These are phyloP conservation scores for Zelleria hepariella DNA, from an alignment of 2,888 invertebrate species.

Conservation along the genomic window DNA sequence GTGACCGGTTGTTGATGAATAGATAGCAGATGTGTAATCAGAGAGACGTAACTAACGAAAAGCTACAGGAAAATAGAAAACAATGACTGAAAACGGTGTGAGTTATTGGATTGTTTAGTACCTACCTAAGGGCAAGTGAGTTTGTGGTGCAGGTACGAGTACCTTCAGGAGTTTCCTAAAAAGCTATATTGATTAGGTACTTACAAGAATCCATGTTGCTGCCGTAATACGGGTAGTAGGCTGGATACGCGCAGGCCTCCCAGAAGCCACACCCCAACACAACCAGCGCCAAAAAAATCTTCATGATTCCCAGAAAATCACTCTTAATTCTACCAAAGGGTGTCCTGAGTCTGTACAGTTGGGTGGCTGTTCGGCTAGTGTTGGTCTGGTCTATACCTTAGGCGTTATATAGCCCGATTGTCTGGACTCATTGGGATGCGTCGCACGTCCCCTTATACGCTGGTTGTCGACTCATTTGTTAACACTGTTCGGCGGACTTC, in stretches of 20 bases:
- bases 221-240: conserved; percentile 52
- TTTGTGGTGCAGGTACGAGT: too few species aligned
- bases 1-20: too few species aligned
- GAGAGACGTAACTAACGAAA: too few species aligned
- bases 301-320: conserved; percentile 24
- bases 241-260: conserved; percentile 41
- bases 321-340: conserved; percentile 22
- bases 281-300: conserved; percentile 31
- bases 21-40: too few species aligned
- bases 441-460: conserved; percentile 33
- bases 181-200: too few species aligned
- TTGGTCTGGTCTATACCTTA: conserved; percentile 21
- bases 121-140: too few species aligned
- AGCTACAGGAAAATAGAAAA: too few species aligned
- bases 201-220: conserved; percentile 52
- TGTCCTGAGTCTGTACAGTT: conserved; percentile 26
- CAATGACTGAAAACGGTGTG: too few species aligned
- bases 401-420: conserved; percentile 56
- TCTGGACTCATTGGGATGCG: conserved; percentile 57
- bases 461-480: conserved; percentile 39
- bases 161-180: too few species aligned
- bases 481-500: conserved; percentile 32
- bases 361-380: conserved; percentile 39
- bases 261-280: conserved; percentile 38
- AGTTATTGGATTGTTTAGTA: too few species aligned